Percentiles rank a stretch among this genome's conserved stretches.
phyloP scores from a whole-genome alignment of 2,113 vertebrate genomes.

The Gymnarchus niloticus region DNA sequence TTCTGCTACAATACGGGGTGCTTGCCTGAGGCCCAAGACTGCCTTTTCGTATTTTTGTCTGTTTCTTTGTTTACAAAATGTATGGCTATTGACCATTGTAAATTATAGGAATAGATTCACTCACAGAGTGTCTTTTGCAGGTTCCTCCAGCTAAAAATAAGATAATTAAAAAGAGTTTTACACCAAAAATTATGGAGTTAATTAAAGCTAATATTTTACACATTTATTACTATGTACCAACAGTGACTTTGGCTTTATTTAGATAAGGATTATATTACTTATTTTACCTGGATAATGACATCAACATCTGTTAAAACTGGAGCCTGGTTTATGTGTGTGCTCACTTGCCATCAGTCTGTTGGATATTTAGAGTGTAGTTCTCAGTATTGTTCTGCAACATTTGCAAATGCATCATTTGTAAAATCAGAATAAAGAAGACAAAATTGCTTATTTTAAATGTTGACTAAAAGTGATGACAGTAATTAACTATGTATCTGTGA shows the following conservation, averaged over 20 bases:
- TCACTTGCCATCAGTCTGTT: neutral
- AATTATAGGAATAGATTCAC: neutral
- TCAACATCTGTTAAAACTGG: neutral
- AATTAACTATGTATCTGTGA: too few relatives aligned
- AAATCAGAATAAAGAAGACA: too few relatives aligned
- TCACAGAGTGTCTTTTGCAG: neutral
- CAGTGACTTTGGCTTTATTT: neutral
- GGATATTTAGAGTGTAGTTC: neutral
- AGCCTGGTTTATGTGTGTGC: neutral
- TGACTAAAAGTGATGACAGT: too few relatives aligned
- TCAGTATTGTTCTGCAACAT: too few relatives aligned
- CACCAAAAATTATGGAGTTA: too few relatives aligned
- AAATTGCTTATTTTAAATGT: too few relatives aligned
- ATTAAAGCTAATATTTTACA: neutral
- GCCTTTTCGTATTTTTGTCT: neutral
- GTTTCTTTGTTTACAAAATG: neutral
- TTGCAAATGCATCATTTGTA: too few relatives aligned
- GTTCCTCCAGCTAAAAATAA: too few relatives aligned
- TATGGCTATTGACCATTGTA: neutral
- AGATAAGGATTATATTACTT: neutral
- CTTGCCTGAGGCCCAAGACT: neutral
- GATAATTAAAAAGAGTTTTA: too few relatives aligned
- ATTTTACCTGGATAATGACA: neutral
- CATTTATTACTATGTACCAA: neutral
- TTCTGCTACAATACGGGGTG: neutral